Percentiles rank a stretch among this genome's conserved stretches.
phyloP scores from a whole-genome alignment of 2,888 invertebrate species.

The Apoda limacodes region DNA sequence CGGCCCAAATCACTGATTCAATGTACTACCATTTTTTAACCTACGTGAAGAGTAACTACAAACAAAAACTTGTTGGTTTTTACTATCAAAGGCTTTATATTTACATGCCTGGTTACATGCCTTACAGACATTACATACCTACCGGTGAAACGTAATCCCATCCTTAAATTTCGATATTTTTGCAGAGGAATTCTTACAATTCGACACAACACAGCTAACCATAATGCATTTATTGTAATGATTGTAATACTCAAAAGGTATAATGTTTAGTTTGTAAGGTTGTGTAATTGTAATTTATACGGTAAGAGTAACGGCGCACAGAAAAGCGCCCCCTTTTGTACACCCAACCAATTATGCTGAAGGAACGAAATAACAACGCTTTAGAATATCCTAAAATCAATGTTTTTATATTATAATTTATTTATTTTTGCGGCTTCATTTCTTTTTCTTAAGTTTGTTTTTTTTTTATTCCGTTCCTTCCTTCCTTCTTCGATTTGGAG shows the following conservation, averaged over 20 bases:
- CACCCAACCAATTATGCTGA: neutral
- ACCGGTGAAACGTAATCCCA: conserved; percentile 57
- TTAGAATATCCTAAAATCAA: neutral
- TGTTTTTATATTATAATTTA: neutral
- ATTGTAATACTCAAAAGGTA: conserved; percentile 3
- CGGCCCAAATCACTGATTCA: conserved; percentile 1
- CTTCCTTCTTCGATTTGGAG: too few relatives aligned
- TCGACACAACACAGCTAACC: conserved; percentile 48
- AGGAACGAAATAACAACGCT: neutral
- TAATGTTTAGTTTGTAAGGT: conserved; percentile 7
- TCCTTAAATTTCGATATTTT: conserved; percentile 49
- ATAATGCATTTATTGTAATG: conserved; percentile 23
- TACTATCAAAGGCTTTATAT: too few relatives aligned
- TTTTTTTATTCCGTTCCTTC: too few relatives aligned
- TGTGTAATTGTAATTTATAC: too few relatives aligned
- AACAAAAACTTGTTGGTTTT: too few relatives aligned
- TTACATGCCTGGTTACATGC: too few relatives aligned
- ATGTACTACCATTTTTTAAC: neutral
- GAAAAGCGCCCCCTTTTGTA: conserved; percentile 5
- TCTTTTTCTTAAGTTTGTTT: too few relatives aligned
- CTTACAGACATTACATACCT: too few relatives aligned
- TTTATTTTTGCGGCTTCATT: too few relatives aligned
- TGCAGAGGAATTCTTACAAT: conserved; percentile 45
- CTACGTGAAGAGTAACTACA: neutral
- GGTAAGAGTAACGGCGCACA: too few relatives aligned